Conservation (phyloP, 2,888 invertebrate species). For the Phyllotreta striolata region DNA sequence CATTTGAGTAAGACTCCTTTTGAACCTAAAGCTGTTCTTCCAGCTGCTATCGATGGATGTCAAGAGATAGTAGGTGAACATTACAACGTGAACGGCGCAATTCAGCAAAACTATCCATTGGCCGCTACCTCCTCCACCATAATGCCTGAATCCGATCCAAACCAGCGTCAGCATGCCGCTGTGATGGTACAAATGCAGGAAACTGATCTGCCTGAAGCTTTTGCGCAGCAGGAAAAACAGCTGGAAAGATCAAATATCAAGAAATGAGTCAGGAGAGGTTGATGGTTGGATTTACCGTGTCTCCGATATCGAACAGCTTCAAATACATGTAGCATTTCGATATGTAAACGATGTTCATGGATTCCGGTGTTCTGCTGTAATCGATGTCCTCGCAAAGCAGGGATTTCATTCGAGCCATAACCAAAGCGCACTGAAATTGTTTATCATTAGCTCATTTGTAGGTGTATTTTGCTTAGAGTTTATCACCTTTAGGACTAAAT, state of each 20-base stretch:
- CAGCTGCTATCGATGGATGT: constrained; percentile 75
- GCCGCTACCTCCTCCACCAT: constrained; percentile 76
- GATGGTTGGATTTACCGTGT: constrained; percentile 66
- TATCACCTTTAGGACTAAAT: constrained; percentile 44
- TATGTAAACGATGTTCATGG: constrained; percentile 66
- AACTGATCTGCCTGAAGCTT: constrained; percentile 81
- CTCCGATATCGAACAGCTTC: constrained; percentile 78
- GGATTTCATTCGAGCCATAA: background rate
- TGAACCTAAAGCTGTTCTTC: constrained; percentile 78
- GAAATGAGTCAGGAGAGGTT: constrained; percentile 1
- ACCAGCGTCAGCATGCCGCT: constrained; percentile 76
- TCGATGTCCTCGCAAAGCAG: constrained; percentile 73
- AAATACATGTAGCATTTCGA: constrained; percentile 69
- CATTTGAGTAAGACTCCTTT: constrained; percentile 83
- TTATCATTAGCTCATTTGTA: background rate
- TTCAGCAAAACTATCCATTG: constrained; percentile 72
- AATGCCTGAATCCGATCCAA: constrained; percentile 70
- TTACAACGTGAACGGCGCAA: constrained; percentile 77
- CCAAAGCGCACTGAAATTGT: background rate
- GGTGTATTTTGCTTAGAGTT: background rate
- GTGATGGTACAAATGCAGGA: constrained; percentile 89
- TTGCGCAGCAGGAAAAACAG: constrained; percentile 86
- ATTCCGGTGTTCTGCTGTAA: constrained; percentile 68
- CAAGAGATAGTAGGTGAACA: constrained; percentile 85
- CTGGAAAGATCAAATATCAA: constrained; percentile 54